Conservation (phyloP, 2,797 vertebrate species). For the Danio albolineatus region DNA sequence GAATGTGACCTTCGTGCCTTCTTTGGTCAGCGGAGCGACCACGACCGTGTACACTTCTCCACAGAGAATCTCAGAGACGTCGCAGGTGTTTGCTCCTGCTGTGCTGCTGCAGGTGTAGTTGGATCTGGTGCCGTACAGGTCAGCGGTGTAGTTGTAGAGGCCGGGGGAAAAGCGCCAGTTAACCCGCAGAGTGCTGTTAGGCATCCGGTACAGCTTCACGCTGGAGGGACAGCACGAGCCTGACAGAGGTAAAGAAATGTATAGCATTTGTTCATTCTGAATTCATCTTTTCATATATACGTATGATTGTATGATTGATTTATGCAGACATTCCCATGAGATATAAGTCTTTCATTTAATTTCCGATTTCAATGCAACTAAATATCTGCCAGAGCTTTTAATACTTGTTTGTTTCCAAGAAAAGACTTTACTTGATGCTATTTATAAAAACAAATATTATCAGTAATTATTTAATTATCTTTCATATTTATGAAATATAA, state of each 20-base stretch:
- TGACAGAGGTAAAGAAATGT: slow-evolving; percentile 58
- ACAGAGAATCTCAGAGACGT: slow-evolving; percentile 81
- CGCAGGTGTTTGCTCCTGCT: slow-evolving; percentile 80
- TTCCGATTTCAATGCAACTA: neutral
- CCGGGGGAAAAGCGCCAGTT: slow-evolving; percentile 81
- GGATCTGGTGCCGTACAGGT: slow-evolving; percentile 83
- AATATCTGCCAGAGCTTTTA: neutral
- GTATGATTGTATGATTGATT: neutral
- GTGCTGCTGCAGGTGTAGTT: slow-evolving; percentile 86
- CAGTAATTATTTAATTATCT: neutral
- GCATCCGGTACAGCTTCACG: slow-evolving; percentile 84
- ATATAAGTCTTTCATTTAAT: neutral
- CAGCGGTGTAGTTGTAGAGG: slow-evolving; percentile 76
- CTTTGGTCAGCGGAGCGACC: slow-evolving; percentile 79
- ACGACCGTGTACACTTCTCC: slow-evolving; percentile 88
- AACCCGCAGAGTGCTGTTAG: slow-evolving; percentile 82
- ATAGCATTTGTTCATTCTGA: no score
- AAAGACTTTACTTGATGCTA: neutral
- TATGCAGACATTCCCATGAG: neutral
- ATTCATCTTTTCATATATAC: neutral
- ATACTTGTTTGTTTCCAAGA: neutral
- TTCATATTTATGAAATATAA: no score
- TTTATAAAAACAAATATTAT: neutral
- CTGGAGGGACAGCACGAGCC: slow-evolving; percentile 91
- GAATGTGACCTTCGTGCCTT: slow-evolving; percentile 80